These are phyloP conservation scores for Cavia porcellus DNA, from an alignment of 2,113 vertebrate genomes.

Conservation along the genomic window DNA sequence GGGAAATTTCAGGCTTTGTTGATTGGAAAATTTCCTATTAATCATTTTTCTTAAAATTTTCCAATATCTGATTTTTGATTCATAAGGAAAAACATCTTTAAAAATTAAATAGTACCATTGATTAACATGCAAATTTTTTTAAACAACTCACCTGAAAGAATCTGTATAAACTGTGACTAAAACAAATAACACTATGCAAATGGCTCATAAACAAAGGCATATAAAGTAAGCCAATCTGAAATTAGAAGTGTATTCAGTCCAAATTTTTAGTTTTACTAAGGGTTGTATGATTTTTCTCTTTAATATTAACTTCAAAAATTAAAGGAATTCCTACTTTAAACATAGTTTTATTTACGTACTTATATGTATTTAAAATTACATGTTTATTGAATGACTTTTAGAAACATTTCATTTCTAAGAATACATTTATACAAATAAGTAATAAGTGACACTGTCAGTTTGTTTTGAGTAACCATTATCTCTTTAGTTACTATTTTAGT, in stretches of 20 bases:
- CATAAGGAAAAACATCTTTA: neutral
- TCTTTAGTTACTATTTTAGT: too few relatives aligned
- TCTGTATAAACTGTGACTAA: neutral
- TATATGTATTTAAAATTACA: neutral
- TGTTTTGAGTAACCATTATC: neutral
- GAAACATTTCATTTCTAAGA: neutral
- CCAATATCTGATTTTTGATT: neutral
- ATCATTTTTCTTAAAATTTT: neutral
- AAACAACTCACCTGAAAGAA: neutral
- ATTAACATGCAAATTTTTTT: neutral
- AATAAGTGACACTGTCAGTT: neutral
- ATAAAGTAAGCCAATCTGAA: neutral
- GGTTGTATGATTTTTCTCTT: neutral
- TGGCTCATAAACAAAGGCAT: neutral
- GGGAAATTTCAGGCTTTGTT: constrained; percentile 23
- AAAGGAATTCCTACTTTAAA: neutral
- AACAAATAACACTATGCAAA: neutral
- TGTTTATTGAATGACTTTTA: neutral
- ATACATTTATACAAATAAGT: neutral
- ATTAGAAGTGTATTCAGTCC: neutral
- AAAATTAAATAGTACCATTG: neutral
- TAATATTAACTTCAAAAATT: neutral
- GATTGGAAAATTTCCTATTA: neutral
- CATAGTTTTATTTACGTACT: neutral
- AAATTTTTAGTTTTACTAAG: neutral